A percentile compares a stretch with the other conserved stretches of the same genome.
Evolutionary conservation across 2,113 vertebrate species (phyloP).

Genomic region (Leiothrix lutea): DNA sequence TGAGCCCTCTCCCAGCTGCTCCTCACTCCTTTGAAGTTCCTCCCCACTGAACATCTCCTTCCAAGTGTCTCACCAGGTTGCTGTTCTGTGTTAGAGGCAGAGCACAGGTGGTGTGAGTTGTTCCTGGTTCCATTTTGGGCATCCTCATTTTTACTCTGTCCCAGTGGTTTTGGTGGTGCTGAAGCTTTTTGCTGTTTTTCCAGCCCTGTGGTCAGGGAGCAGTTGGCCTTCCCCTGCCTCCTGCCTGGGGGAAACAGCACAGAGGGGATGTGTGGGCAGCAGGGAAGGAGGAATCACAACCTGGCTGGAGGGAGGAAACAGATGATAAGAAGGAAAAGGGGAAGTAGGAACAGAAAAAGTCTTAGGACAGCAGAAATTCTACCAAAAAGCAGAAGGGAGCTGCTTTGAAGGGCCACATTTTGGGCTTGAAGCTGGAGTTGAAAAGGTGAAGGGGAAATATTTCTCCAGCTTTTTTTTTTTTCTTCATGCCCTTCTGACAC

Average conservation of each 20-base stretch:
- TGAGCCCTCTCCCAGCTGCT: not conserved
- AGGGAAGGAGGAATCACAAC: not conserved
- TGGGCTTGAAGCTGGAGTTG: not conserved
- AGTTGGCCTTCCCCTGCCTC: not conserved
- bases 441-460: not conserved
- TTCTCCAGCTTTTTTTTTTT: not conserved
- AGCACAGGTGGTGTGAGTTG: accelerated
- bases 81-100: not conserved
- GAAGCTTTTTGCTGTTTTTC: not conserved
- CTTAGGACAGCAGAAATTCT: not conserved
- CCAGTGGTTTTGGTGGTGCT: not conserved
- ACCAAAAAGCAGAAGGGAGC: conserved; percentile 9
- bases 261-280: not conserved
- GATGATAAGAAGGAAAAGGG: not conserved
- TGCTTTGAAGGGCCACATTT: not conserved
- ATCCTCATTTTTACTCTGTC: not conserved
- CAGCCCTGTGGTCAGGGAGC: not conserved
- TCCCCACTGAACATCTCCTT: not conserved
- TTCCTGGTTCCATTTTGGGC: not conserved
- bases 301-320: not conserved
- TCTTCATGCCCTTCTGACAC: not conserved
- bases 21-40: not conserved
- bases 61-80: accelerated
- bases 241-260: not conserved
- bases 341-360: conserved; percentile 1